These are phyloP conservation scores for Drosophila heteroneura DNA, from an alignment of 2,888 invertebrate species.

Conservation along the genomic window DNA sequence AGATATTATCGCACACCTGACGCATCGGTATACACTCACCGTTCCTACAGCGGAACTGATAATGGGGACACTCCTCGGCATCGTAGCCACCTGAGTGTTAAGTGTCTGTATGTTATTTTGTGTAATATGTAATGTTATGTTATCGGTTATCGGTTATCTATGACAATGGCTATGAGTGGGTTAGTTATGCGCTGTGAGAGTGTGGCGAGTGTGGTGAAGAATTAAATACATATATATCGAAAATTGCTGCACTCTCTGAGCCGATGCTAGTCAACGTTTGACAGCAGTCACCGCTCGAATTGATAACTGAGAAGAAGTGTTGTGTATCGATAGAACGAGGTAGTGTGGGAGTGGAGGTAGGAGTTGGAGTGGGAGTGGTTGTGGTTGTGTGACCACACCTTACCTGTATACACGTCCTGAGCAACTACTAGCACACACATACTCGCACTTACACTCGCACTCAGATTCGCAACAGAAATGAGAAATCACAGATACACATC, in stretches of 20 bases:
- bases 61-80: conserved; percentile 84
- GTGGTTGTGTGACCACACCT: conserved; percentile 14
- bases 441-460: conserved; percentile 10
- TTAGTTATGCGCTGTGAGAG: conserved; percentile 5
- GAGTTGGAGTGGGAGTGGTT: not conserved
- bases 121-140: conserved; percentile 16
- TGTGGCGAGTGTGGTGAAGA: not conserved
- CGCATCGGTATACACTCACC: conserved; percentile 87
- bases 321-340: conserved; percentile 15
- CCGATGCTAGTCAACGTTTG: conserved; percentile 11
- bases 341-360: not conserved
- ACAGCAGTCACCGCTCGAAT: conserved; percentile 9
- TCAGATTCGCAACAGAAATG: conserved; percentile 24
- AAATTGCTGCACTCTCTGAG: not conserved
- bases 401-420: conserved; percentile 24
- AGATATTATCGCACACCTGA: conserved; percentile 88
- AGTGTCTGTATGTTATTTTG: conserved; percentile 21
- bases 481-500: not conserved
- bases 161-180: conserved; percentile 9
- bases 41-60: conserved; percentile 89
- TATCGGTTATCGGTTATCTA: conserved; percentile 29
- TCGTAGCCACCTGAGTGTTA: conserved; percentile 69
- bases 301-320: conserved; percentile 36
- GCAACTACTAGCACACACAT: conserved; percentile 6
- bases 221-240: not conserved